A percentile compares a stretch with the other conserved stretches of the same genome.
These are phyloP conservation scores for Dinomys branickii DNA, from an alignment of 2,113 vertebrate genomes.

Conservation along the genomic window DNA sequence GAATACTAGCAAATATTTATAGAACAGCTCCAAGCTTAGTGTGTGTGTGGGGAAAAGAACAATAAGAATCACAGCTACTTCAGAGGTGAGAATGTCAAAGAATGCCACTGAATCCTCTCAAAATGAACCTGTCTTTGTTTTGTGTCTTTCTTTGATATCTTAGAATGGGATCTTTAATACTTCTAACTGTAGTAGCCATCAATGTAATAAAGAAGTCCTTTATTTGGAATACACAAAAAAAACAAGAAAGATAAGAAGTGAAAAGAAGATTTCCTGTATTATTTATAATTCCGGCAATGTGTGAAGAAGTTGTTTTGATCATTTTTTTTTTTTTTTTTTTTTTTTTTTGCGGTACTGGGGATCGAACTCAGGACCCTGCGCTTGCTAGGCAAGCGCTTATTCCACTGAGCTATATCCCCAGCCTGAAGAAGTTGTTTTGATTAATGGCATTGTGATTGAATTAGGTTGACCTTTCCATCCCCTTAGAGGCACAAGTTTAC, in stretches of 20 bases:
- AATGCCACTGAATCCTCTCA: not conserved
- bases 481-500: not conserved
- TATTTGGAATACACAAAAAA: not conserved
- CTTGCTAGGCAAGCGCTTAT: no score
- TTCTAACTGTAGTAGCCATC: not conserved
- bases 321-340: no score
- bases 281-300: constrained; percentile 54
- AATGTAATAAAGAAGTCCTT: not conserved
- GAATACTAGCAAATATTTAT: not conserved
- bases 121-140: not conserved
- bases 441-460: constrained; percentile 46
- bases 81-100: constrained; percentile 35
- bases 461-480: constrained; percentile 51
- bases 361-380: no score
- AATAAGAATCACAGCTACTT: not conserved
- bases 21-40: constrained; percentile 33
- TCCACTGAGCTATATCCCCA: no score
- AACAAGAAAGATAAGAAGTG: constrained; percentile 31
- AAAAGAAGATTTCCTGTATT: constrained; percentile 45
- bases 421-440: constrained; percentile 54
- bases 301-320: constrained; percentile 56
- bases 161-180: constrained; percentile 16
- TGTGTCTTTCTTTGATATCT: constrained; percentile 23
- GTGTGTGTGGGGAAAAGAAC: constrained; percentile 27
- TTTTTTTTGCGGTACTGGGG: no score